Evolutionary conservation across 2,888 invertebrate genomes (phyloP).

Genomic region (Leistus spinibarbis): DNA sequence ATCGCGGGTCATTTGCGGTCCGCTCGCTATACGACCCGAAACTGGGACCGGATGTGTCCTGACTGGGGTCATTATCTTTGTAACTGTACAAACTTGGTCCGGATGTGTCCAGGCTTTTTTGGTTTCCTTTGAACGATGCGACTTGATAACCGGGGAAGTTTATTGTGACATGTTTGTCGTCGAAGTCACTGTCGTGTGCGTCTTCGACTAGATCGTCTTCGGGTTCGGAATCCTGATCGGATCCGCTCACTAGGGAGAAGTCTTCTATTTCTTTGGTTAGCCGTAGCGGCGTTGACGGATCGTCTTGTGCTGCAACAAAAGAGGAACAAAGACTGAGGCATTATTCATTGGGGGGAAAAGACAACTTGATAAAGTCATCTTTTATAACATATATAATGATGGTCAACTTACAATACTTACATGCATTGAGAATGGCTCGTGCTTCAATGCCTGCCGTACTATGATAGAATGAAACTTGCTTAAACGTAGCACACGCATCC

Average conservation of each 20-base stretch:
- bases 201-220: slow-evolving; percentile 45
- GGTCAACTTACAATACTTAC: slow-evolving; percentile 25
- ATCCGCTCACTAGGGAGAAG: slow-evolving; percentile 47
- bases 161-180: slow-evolving; percentile 46
- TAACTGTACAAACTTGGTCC: slow-evolving; percentile 45
- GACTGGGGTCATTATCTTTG: slow-evolving; percentile 30
- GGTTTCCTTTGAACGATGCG: slow-evolving; percentile 41
- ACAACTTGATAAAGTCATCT: neutral
- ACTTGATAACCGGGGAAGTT: slow-evolving; percentile 52
- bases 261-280: slow-evolving; percentile 48
- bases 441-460: slow-evolving; percentile 63
- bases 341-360: too few relatives aligned
- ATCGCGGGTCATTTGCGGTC: slow-evolving; percentile 4
- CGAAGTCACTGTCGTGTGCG: slow-evolving; percentile 40
- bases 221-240: slow-evolving; percentile 48
- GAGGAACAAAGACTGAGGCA: neutral
- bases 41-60: slow-evolving; percentile 31
- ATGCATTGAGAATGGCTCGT: slow-evolving; percentile 46
- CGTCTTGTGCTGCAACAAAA: slow-evolving; percentile 48
- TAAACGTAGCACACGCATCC: slow-evolving; percentile 65
- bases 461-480: slow-evolving; percentile 68
- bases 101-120: slow-evolving; percentile 38
- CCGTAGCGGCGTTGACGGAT: slow-evolving; percentile 54
- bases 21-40: slow-evolving; percentile 29
- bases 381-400: neutral